Percentiles rank a stretch among this genome's conserved stretches.
These are phyloP conservation scores for Ceratoteleas bidentatus DNA, from an alignment of 1,140 invertebrate species.

Conservation along the genomic window DNA sequence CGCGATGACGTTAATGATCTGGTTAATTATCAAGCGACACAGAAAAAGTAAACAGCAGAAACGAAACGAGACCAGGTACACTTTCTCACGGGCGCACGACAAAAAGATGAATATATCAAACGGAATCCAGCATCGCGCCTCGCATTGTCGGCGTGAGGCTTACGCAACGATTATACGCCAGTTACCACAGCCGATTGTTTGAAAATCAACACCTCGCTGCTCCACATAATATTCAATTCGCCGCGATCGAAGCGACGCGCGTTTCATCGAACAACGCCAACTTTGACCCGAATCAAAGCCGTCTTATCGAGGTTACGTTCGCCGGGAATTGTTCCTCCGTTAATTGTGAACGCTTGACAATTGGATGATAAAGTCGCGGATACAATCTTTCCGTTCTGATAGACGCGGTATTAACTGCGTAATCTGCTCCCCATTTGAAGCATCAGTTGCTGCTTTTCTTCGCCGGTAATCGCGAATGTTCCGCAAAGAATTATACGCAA, in stretches of 20 bases:
- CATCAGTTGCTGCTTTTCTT: conserved; percentile 49
- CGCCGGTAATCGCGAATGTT: conserved; percentile 18
- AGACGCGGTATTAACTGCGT: conserved; percentile 68
- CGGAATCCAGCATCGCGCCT: conserved; percentile 33
- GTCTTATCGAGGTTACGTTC: conserved; percentile 47
- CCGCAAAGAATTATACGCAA: conserved; percentile 36
- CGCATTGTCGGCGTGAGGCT: conserved; percentile 17
- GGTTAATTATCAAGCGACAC: conserved; percentile 77
- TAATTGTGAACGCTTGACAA: conserved; percentile 52
- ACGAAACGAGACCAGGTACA: conserved; percentile 38
- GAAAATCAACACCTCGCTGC: conserved; percentile 17
- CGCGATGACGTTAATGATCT: conserved; percentile 79
- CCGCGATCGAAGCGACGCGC: too few relatives aligned
- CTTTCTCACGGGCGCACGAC: conserved; percentile 50
- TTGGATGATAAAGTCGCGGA: conserved; percentile 57
- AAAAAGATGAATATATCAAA: conserved; percentile 53
- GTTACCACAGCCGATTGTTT: conserved; percentile 16
- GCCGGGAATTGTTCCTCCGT: conserved; percentile 29
- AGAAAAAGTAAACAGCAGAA: conserved; percentile 65
- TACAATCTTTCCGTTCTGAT: conserved; percentile 73
- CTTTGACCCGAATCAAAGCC: too few relatives aligned
- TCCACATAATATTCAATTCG: conserved; percentile 27
- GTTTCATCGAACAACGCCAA: too few relatives aligned
- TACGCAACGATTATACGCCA: conserved; percentile 37
- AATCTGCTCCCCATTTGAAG: conserved; percentile 57